Evolutionary conservation across 30 jellyfish, hydroid and myxozoan species (phyloP).

Genomic region (Cassiopea xamachana): DNA sequence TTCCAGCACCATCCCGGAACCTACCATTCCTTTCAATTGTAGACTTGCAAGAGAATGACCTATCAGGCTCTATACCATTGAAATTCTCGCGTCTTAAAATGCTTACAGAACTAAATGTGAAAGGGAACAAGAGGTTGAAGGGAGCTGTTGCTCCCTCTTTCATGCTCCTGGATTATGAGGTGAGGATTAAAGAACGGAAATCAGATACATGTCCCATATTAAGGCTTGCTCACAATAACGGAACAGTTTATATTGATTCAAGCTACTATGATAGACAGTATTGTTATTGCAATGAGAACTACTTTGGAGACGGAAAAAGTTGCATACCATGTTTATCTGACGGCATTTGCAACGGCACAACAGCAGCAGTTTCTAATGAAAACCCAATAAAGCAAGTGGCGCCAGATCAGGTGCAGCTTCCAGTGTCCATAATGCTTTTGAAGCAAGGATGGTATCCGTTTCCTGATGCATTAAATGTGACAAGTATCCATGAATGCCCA

Average conservation of each 20-base stretch:
- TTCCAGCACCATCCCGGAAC: slow-evolving; percentile 49
- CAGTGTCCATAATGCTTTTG: slow-evolving; percentile 28
- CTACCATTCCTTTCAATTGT: slow-evolving; percentile 37
- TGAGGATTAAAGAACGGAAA: slow-evolving; percentile 12
- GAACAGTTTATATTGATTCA: slow-evolving; percentile 46
- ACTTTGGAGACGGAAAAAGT: slow-evolving; percentile 43
- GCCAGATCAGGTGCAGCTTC: not conserved
- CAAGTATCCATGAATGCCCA: slow-evolving; percentile 37
- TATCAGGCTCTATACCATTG: slow-evolving; percentile 49
- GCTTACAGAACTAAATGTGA: slow-evolving; percentile 35
- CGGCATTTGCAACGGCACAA: slow-evolving; percentile 41
- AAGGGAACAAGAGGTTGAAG: slow-evolving; percentile 19
- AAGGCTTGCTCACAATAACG: slow-evolving; percentile 56
- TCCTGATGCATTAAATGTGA: slow-evolving; percentile 36
- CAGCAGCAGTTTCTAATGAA: not conserved
- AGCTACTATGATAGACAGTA: slow-evolving; percentile 50
- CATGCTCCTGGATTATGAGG: slow-evolving; percentile 25
- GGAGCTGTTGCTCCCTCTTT: slow-evolving; percentile 36
- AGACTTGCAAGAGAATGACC: slow-evolving; percentile 37
- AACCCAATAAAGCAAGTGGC: not conserved
- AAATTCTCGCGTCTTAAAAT: slow-evolving; percentile 47
- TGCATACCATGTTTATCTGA: slow-evolving; percentile 47
- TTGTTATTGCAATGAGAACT: slow-evolving; percentile 60
- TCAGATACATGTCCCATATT: slow-evolving; percentile 47
- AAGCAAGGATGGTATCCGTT: slow-evolving; percentile 57